Evolutionary conservation across 2,113 vertebrate genomes (phyloP).

Genomic region (Ptychochromis oligacanthus): DNA sequence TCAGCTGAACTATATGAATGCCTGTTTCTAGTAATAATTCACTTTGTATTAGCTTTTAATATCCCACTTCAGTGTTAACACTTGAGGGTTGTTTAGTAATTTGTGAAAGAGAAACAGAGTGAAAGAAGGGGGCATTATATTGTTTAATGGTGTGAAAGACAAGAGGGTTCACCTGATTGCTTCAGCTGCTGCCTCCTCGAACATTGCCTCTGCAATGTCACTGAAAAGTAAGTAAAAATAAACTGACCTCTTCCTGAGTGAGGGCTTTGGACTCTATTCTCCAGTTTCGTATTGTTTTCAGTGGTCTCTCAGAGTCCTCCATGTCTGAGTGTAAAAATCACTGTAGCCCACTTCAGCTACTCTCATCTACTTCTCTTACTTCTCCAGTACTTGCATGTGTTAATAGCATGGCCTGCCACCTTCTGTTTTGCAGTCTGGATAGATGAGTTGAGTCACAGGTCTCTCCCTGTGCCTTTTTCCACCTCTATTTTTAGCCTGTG

Average conservation of each 20-base stretch:
- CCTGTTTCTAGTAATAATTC: not conserved
- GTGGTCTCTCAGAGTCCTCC: not conserved
- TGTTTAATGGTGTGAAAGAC: not conserved
- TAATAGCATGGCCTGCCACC: slow-evolving; percentile 8
- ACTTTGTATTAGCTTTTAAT: not conserved
- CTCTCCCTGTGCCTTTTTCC: not conserved
- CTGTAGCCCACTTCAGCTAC: not conserved
- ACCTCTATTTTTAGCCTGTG: slow-evolving; percentile 17
- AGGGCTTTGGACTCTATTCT: not conserved
- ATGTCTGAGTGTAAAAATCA: not conserved
- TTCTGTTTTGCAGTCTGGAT: slow-evolving; percentile 24
- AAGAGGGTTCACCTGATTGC: not conserved
- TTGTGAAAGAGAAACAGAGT: not conserved
- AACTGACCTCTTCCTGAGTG: not conserved
- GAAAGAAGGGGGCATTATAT: not conserved
- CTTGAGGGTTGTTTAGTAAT: not conserved
- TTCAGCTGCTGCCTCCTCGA: not conserved
- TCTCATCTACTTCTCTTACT: not conserved
- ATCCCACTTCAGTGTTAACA: not conserved
- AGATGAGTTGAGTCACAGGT: not conserved
- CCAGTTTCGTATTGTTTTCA: not conserved
- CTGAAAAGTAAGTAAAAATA: not conserved
- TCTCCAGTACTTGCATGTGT: slow-evolving; percentile 19
- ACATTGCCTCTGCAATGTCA: not conserved
- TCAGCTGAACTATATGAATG: not conserved